Base-by-base conservation (phyloP, 2,113 vertebrate species). In the Proteles cristata region DNA sequence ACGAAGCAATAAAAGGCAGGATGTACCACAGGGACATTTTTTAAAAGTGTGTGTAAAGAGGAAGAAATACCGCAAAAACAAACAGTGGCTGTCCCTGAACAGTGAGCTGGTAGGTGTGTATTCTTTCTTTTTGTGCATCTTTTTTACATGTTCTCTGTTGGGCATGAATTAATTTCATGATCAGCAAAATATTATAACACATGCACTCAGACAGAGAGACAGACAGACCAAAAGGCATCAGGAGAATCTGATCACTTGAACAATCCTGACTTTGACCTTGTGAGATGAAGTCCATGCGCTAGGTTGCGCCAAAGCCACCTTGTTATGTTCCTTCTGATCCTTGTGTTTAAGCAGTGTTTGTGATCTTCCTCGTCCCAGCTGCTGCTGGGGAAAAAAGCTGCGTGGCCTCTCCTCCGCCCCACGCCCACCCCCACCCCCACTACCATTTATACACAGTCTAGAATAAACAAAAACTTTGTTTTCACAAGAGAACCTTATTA, bases 381-480 rank as follows among this genome's bases (percentile, higher is more conserved):
- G 80, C 61, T 48, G 50, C 65, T 2, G 39, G 53, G 33, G 55
- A 35, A 58, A 48, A 92, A 76, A 68, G 33, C 58, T 7, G 4
- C 1, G 7, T 21, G 35, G 33, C n/a, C 63, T 61, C 43, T 76
- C 35, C 81, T 48, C 74, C 0, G 0, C 55, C 21, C 66, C 11
- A 23, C 61, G 17, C 45, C 58, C 43, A 43, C 19, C n/a, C n/a
- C n/a, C n/a, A n/a, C n/a, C n/a, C 0, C 1, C 73, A 43, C 26
- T 12, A 0, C 39, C 43, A 21, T 68, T 79, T 86, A 93, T 28
- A 43, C 80, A 81, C 39, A 81, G 55, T 97, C 69, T 96, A 96
- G 90, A 96, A 96, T 81, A 97, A 96, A 90, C 97, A 95, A 92
- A 90, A 89, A 80, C 69, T 74, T 9, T 96, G 90, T 96, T 95